Evolutionary conservation across 2,888 invertebrate species (phyloP).

Genomic region (Chesias legatella): DNA sequence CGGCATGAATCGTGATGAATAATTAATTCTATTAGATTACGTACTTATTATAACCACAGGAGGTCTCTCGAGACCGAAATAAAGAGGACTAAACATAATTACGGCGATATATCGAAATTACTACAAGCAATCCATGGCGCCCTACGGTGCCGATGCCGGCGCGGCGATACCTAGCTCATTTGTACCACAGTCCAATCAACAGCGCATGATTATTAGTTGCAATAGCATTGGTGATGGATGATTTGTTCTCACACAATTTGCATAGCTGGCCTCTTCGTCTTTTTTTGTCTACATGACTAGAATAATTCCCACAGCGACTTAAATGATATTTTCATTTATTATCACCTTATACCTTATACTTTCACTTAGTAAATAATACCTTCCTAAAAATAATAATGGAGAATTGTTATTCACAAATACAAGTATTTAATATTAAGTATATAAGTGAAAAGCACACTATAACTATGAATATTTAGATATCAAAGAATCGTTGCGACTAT

Average conservation of each 20-base stretch:
- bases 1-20: slow-evolving; percentile 48
- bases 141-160: slow-evolving; percentile 35
- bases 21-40: slow-evolving; percentile 49
- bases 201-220: slow-evolving; percentile 17
- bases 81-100: slow-evolving; percentile 32
- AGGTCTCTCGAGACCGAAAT: slow-evolving; percentile 31
- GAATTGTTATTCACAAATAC: no score
- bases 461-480: no score
- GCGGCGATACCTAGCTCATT: slow-evolving; percentile 25
- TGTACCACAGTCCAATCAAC: slow-evolving; percentile 27
- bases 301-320: no score
- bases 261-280: no score
- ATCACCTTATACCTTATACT: no score
- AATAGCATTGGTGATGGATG: slow-evolving; percentile 26
- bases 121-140: slow-evolving; percentile 24
- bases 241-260: slow-evolving; percentile 15
- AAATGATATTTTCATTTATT: no score
- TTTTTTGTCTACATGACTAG: no score
- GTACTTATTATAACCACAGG: slow-evolving; percentile 44
- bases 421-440: no score
- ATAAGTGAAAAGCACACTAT: no score
- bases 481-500: no score
- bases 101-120: slow-evolving; percentile 27
- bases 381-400: no score
- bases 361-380: no score